Percentiles rank a stretch among this genome's conserved stretches.
These are phyloP conservation scores for Nebria ingens DNA, from an alignment of 1,140 invertebrate species.

Conservation along the genomic window DNA sequence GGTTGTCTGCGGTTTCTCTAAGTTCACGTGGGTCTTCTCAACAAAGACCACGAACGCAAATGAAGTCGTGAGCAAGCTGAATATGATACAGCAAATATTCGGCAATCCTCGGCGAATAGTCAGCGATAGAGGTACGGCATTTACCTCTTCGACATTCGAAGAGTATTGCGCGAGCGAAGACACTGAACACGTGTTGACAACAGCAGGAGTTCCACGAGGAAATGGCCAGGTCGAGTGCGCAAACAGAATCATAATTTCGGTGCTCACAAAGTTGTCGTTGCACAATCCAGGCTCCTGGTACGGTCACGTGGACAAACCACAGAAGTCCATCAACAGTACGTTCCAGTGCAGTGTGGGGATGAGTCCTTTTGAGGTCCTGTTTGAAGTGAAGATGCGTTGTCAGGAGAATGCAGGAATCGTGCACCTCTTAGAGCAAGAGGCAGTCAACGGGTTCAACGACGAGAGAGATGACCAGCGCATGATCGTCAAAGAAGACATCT, in stretches of 20 bases:
- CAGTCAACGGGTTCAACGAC: constrained; percentile 8
- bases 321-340: constrained; percentile 23
- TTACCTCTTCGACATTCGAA: constrained; percentile 26
- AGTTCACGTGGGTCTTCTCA: constrained; percentile 24
- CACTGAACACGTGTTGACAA: constrained; percentile 20
- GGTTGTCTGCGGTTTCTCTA: constrained; percentile 22
- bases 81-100: too few species aligned
- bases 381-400: too few species aligned
- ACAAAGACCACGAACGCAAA: constrained; percentile 20
- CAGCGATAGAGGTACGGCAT: constrained; percentile 27
- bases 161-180: constrained; percentile 24
- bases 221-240: constrained; percentile 32
- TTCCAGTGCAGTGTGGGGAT: constrained; percentile 20
- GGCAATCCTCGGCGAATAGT: constrained; percentile 29
- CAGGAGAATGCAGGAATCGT: constrained; percentile 13
- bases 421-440: constrained; percentile 16
- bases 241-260: constrained; percentile 22
- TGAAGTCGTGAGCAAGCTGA: constrained; percentile 23
- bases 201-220: constrained; percentile 23
- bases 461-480: constrained; percentile 16
- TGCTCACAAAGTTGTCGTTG: constrained; percentile 26
- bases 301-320: constrained; percentile 19
- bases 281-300: constrained; percentile 23
- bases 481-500: constrained; percentile 18
- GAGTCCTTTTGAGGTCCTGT: constrained; percentile 24